phyloP scores from a whole-genome alignment of 2,113 vertebrate genomes.

The Holacanthus passer region DNA sequence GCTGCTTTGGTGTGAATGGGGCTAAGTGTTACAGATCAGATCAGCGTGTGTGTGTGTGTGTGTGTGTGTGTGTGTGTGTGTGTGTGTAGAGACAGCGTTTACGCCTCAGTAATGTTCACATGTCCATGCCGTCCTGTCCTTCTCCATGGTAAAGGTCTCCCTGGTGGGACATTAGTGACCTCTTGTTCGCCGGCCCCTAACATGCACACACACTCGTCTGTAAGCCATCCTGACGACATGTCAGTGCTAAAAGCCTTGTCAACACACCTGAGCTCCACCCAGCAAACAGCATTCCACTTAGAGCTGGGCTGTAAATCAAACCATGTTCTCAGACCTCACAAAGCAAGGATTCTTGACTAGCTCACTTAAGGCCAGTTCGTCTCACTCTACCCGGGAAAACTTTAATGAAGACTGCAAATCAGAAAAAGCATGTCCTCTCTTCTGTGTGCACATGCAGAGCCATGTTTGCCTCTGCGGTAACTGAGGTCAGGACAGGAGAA shows the following conservation, averaged over 20 bases:
- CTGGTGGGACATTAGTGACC: constrained; percentile 74
- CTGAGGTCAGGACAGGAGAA: constrained; percentile 60
- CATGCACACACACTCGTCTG: constrained; percentile 59
- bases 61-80: constrained; percentile 41
- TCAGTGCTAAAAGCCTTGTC: constrained; percentile 82
- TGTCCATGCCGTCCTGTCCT: constrained; percentile 58
- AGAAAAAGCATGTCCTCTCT: constrained; percentile 29
- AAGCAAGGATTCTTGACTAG: constrained; percentile 18
- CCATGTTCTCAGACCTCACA: constrained; percentile 31
- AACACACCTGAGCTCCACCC: constrained; percentile 80
- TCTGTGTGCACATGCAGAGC: constrained; percentile 47
- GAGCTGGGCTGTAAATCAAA: constrained; percentile 72
- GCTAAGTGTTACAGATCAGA: constrained; percentile 53
- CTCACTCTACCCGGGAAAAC: constrained; percentile 33
- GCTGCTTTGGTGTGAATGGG: constrained; percentile 63
- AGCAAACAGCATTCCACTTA: constrained; percentile 76
- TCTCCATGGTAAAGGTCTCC: constrained; percentile 54
- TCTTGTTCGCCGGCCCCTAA: constrained; percentile 62
- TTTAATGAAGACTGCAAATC: constrained; percentile 11
- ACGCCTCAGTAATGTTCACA: constrained; percentile 74
- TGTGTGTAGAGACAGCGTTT: constrained; percentile 53
- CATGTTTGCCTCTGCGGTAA: constrained; percentile 63
- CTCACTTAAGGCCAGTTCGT: constrained; percentile 28
- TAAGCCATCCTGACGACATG: constrained; percentile 73
- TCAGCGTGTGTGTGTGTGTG: constrained; percentile 34